Conservation (phyloP, 1,140 invertebrate genomes). For the Aphis gossypii region DNA sequence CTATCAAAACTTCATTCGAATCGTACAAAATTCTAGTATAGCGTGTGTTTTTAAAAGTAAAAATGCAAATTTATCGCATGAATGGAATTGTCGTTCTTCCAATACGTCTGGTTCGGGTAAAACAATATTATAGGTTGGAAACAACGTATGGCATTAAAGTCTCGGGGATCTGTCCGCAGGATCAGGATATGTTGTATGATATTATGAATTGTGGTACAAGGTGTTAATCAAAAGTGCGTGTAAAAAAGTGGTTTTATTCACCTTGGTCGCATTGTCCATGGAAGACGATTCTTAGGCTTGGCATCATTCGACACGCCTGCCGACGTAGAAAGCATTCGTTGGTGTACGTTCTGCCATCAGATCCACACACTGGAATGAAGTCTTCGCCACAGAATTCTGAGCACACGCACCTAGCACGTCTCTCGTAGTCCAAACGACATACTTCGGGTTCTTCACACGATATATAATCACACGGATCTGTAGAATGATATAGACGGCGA, state of each 20-base stretch:
- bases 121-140: no score
- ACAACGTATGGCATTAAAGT: no score
- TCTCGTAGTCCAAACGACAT: slow-evolving; percentile 81
- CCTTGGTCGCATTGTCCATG: slow-evolving; percentile 80
- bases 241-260: slow-evolving; percentile 62
- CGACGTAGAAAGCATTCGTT: slow-evolving; percentile 83
- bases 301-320: slow-evolving; percentile 77
- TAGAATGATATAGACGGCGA: not conserved
- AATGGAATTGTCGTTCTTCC: not conserved
- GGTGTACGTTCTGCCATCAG: slow-evolving; percentile 84
- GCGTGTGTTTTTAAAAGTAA: not conserved
- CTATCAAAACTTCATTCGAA: not conserved
- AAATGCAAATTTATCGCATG: not conserved
- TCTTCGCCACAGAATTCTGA: slow-evolving; percentile 80
- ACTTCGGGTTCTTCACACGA: slow-evolving; percentile 81
- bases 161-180: no score
- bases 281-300: slow-evolving; percentile 78
- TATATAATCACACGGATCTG: slow-evolving; percentile 82
- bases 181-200: not conserved
- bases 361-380: slow-evolving; percentile 84
- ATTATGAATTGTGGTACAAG: not conserved
- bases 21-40: not conserved
- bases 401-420: slow-evolving; percentile 81
- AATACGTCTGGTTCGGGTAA: no score
- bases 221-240: not conserved